phyloP scores from a whole-genome alignment of 2,797 vertebrate genomes.

The Rhodeus uyekii region DNA sequence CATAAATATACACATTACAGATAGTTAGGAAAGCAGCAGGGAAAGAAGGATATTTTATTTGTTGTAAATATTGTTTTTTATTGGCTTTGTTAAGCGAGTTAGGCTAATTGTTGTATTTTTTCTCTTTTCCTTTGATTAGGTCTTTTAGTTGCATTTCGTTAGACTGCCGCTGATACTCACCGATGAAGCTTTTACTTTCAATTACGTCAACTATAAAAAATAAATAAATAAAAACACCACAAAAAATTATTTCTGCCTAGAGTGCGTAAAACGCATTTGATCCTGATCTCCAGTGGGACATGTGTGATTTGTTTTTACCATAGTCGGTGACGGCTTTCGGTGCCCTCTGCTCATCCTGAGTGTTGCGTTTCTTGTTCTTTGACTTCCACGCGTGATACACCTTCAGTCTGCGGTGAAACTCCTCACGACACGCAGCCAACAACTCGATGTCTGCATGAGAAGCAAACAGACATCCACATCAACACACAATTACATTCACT shows the following conservation, averaged over 20 bases:
- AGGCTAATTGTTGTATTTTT: background rate
- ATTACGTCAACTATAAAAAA: constrained; percentile 18
- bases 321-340: constrained; percentile 96
- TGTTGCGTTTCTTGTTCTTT: constrained; percentile 95
- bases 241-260: background rate
- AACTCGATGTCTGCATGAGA: constrained; percentile 89
- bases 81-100: constrained; percentile 2
- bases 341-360: constrained; percentile 89
- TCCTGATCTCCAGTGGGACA: too few species aligned
- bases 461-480: background rate
- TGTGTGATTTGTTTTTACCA: constrained; percentile 77
- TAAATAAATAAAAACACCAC: background rate
- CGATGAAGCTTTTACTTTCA: background rate
- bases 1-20: background rate
- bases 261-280: background rate
- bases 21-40: background rate
- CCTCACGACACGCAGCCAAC: constrained; percentile 95
- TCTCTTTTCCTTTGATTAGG: background rate
- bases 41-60: background rate
- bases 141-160: constrained; percentile 4
- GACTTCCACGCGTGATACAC: constrained; percentile 99
- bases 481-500: background rate
- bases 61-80: background rate
- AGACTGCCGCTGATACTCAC: constrained; percentile 7
- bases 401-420: constrained; percentile 97